Percentiles rank a stretch among this genome's conserved stretches.
Evolutionary conservation across 2,113 vertebrate genomes (phyloP).

Genomic region (Stigmatopora nigra): DNA sequence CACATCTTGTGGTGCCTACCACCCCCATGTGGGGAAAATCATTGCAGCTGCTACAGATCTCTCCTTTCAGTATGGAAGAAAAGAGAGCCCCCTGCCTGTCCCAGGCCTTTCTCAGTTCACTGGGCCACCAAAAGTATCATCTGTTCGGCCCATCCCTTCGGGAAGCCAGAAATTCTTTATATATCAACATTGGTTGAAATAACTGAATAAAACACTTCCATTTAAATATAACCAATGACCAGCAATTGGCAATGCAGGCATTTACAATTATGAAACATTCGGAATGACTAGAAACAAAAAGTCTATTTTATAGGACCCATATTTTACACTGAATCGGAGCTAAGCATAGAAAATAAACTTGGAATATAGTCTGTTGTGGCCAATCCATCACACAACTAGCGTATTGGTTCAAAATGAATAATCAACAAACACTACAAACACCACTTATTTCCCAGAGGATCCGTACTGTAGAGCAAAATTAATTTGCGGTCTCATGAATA

Average conservation of each 20-base stretch:
- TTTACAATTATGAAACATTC: not conserved
- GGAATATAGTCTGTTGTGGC: slow-evolving; percentile 5
- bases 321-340: not conserved
- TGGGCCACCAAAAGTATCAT: slow-evolving; percentile 51
- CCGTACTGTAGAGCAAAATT: slow-evolving; percentile 53
- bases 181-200: not conserved
- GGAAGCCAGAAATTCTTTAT: slow-evolving; percentile 34
- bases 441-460: slow-evolving; percentile 63
- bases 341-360: not conserved
- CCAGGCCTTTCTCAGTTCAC: slow-evolving; percentile 48
- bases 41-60: slow-evolving; percentile 75
- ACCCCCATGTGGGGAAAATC: slow-evolving; percentile 96
- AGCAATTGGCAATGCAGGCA: not conserved
- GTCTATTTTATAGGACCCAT: not conserved
- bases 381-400: slow-evolving; percentile 45
- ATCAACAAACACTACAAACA: slow-evolving; percentile 58
- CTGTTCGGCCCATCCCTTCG: slow-evolving; percentile 43
- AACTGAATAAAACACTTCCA: not conserved
- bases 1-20: slow-evolving; percentile 82
- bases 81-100: slow-evolving; percentile 64
- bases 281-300: not conserved
- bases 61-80: slow-evolving; percentile 70
- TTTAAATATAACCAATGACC: not conserved
- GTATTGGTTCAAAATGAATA: slow-evolving; percentile 43
- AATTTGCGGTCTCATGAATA: slow-evolving; percentile 63